Evolutionary conservation across 2,113 vertebrate species (phyloP), one percentile per base, ranked within the genome.

Genomic region (Oncorhynchus mykiss): DNA sequence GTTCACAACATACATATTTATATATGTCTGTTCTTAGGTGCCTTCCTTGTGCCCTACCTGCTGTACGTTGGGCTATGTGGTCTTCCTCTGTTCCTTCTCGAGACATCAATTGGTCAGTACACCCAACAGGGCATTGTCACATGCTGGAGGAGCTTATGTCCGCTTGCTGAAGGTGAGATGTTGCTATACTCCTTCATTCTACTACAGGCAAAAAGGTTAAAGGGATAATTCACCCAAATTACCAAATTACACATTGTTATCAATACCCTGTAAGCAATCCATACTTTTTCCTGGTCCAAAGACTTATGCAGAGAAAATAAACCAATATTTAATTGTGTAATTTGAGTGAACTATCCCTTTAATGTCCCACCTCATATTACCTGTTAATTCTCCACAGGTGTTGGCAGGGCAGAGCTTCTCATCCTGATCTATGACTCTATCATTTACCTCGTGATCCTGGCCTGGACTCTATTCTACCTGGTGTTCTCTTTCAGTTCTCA

Each of bases 391-490:
- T 12, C 9, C 39, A 9, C 54, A 99, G 97, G 97, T 84, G 91
- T 99, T 18, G 97, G 97, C 4, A 94, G 95, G 82, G 95, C 93
- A 0, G 94, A 94, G 0, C 94, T 94, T 85, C 71, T 97, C 79
- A 96, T 98, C 0, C 80, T 94, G 34, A 20, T 93, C 11, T 98
- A 96, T 83, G 76, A 92, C 84, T 95, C 93, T 51, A 54, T 96
- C 84, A 96, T 94, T 77, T 99, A 98, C 84, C 95, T 97, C 29
- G 70, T 98, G 27, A 94, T 99, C 84, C 88, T 98, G 4, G 85
- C 96, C 72, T 98, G 97, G 97, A 94, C 95, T 4, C 80, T 98
- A 31, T 92, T 98, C 83, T 99, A 97, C 81, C 86, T 99, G 12
- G 91, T 95, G 77, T 96, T 94, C 82, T 97, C 96, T 87, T 98